Evolutionary conservation across 2,797 vertebrate genomes (phyloP).

Genomic region (Fundulus diaphanus): DNA sequence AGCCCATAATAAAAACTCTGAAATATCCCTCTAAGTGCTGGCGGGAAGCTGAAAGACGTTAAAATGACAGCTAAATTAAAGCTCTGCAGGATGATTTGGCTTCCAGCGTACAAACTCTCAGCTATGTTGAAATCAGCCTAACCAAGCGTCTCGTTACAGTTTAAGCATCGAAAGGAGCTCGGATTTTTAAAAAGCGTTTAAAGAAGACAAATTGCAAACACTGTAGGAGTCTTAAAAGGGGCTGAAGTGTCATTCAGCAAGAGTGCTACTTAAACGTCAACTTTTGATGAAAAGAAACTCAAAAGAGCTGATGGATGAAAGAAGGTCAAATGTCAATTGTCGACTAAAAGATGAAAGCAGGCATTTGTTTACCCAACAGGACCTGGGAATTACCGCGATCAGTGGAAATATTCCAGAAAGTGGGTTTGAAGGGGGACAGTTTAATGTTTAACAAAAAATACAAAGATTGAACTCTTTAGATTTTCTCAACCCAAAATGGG

Average conservation of each 20-base stretch:
- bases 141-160: not conserved
- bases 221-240: not conserved
- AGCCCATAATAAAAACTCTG: not conserved
- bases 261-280: not conserved
- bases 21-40: not conserved
- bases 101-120: not conserved
- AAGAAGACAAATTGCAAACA: not conserved
- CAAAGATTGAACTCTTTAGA: not conserved
- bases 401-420: not conserved
- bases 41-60: not conserved
- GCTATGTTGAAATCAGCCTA: not conserved
- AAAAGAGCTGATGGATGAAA: not conserved
- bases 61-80: conserved; percentile 2
- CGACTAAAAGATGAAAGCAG: not conserved
- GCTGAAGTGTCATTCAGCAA: not conserved
- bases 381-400: not conserved
- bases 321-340: not conserved
- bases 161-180: not conserved
- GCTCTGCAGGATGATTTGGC: not conserved
- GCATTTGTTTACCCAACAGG: not conserved
- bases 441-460: not conserved
- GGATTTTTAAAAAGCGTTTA: not conserved
- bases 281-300: not conserved
- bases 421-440: not conserved
- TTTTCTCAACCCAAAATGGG: not conserved